Evolutionary conservation across 2,113 vertebrate species (phyloP).

Genomic region (Haemorhous mexicanus): DNA sequence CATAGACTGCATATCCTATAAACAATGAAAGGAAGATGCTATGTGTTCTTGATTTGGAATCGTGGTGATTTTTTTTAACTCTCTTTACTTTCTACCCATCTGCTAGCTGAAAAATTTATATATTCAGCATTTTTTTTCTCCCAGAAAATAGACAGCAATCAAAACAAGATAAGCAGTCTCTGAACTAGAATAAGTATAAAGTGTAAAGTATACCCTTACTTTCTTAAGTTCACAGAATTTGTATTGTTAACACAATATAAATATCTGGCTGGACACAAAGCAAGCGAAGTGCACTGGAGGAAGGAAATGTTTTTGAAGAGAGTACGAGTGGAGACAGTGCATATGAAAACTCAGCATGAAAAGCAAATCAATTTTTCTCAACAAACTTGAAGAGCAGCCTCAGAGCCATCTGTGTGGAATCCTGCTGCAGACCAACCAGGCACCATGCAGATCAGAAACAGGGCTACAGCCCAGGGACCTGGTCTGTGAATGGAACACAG

Average conservation of each 20-base stretch:
- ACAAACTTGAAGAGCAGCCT: not conserved
- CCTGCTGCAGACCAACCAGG: not conserved
- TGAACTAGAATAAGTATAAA: not conserved
- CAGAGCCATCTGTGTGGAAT: not conserved
- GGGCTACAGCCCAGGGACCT: not conserved
- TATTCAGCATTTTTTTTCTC: not conserved
- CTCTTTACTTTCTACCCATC: not conserved
- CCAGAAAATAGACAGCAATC: not conserved
- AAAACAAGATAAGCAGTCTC: not conserved
- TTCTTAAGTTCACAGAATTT: not conserved
- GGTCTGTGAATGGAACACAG: not conserved
- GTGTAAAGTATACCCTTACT: not conserved
- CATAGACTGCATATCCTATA: not conserved
- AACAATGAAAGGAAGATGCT: not conserved
- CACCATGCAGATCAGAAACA: not conserved
- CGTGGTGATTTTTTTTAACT: not conserved
- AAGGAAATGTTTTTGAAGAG: not conserved
- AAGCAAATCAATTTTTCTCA: not conserved
- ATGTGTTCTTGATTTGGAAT: not conserved
- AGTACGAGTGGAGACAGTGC: fast-evolving
- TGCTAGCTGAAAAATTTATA: not conserved
- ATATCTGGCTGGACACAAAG: not conserved
- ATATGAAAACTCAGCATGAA: not conserved
- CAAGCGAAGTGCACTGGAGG: not conserved
- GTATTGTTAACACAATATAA: not conserved